A percentile compares a stretch with the other conserved stretches of the same genome.
phyloP scores from a whole-genome alignment of 2,888 invertebrate species.

The Mycalesis mineus region DNA sequence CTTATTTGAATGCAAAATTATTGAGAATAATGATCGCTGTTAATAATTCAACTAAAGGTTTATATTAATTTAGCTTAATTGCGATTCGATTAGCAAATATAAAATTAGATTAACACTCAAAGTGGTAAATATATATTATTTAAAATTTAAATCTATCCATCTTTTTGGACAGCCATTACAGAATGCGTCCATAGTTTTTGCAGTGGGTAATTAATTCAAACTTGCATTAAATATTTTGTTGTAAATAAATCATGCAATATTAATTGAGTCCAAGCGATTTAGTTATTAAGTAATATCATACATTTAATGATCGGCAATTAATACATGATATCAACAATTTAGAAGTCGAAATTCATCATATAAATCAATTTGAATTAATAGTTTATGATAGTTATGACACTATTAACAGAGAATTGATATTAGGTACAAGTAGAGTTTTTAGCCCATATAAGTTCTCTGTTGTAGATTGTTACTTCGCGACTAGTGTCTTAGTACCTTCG shows the following conservation, averaged over 20 bases:
- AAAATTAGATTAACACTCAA: no score
- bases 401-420: no score
- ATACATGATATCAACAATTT: constrained; percentile 8
- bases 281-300: not conserved
- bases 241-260: not conserved
- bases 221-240: not conserved
- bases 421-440: no score
- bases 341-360: constrained; percentile 12
- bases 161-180: not conserved
- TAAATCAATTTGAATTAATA: constrained; percentile 18
- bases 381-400: constrained; percentile 3
- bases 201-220: not conserved
- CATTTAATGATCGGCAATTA: not conserved
- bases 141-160: not conserved
- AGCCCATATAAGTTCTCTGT: no score
- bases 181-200: not conserved
- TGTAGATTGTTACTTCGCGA: no score
- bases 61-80: no score
- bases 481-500: no score
- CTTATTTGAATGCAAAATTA: no score
- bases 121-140: no score
- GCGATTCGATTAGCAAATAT: no score
- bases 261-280: not conserved
- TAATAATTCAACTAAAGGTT: no score
- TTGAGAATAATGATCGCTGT: no score